Evolutionary conservation across 2,797 vertebrate genomes (phyloP), one percentile per base, ranked within the genome.

Genomic region (Fistularia tabacaria): DNA sequence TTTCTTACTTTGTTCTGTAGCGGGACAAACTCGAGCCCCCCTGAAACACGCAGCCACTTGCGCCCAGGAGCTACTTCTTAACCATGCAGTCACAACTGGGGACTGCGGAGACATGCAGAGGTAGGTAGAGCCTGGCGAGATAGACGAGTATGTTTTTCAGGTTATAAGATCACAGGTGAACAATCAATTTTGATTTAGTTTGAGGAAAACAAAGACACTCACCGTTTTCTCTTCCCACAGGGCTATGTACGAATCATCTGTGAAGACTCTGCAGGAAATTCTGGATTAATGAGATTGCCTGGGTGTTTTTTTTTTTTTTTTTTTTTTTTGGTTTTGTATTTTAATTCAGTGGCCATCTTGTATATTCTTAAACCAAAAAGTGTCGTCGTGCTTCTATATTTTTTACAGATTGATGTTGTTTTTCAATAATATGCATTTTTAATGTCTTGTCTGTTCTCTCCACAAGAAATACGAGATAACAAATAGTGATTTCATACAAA

Each of bases 211-310:
- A 14, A 57, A 1, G 8, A 11, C n/a, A n/a, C 13, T 14, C n/a
- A 25, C 2, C 25, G 5, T 25, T 3, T 66, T 36, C 8, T 63
- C 84, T 89, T 80, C 76, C 38, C 39, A n/a, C 79, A 99, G 97
- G 74, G 76, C 80, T 54, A 81, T 98, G 46, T 96, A 88, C 59
- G 90, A 94, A 76, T 92, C 89, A 3, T 93, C 93, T 46, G 67
- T 90, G 72, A 92, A 79, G 70, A 87, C 86, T 56, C 74, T 97
- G 85, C 92, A 93, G 76, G 88, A 90, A 54, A 82, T 95, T 70
- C 83, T 95, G 73, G 87, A 86, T 81, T 80, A 71, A 55, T 88
- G 63, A 85, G 11, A 43, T n/a, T 38, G 11, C 9, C 43, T 6
- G 11, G 12, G 14, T 1, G 2, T 45, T 45, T 10, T 12, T 9